Conservation (phyloP, 64 coral and sea anemone genomes). For the Acropora tenuis region DNA sequence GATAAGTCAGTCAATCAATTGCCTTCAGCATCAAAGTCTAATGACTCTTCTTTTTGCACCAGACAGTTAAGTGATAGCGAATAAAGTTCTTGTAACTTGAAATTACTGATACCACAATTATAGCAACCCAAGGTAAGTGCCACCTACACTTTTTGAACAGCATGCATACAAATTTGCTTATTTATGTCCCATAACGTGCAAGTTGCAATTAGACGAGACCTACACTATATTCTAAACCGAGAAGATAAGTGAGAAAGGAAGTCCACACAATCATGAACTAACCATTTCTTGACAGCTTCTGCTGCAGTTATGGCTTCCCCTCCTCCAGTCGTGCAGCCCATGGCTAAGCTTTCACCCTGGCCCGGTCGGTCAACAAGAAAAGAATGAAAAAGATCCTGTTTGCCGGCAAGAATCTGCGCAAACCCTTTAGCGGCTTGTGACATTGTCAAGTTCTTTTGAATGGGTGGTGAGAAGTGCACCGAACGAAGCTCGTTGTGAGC, state of each 20-base stretch:
- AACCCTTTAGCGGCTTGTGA: slow-evolving; percentile 35
- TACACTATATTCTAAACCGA: too few species aligned
- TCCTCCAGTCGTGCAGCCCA: slow-evolving; percentile 38
- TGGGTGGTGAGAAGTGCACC: slow-evolving; percentile 55
- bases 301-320: background rate
- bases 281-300: slow-evolving; percentile 28
- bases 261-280: background rate
- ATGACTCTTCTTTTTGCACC: too few species aligned
- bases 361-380: background rate
- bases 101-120: too few species aligned
- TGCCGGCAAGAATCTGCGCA: slow-evolving; percentile 27
- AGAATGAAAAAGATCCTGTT: slow-evolving; percentile 52
- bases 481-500: slow-evolving; percentile 75
- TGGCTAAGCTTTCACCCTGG: slow-evolving; percentile 58
- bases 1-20: background rate
- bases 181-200: too few species aligned
- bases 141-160: too few species aligned
- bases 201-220: too few species aligned
- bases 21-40: too few species aligned
- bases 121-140: too few species aligned
- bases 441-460: slow-evolving; percentile 67
- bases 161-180: too few species aligned
- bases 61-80: too few species aligned
- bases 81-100: too few species aligned
- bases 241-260: too few species aligned